A percentile compares a stretch with the other conserved stretches of the same genome.
Evolutionary conservation across 2,113 vertebrate species (phyloP).

Genomic region (Stigmatopora nigra): DNA sequence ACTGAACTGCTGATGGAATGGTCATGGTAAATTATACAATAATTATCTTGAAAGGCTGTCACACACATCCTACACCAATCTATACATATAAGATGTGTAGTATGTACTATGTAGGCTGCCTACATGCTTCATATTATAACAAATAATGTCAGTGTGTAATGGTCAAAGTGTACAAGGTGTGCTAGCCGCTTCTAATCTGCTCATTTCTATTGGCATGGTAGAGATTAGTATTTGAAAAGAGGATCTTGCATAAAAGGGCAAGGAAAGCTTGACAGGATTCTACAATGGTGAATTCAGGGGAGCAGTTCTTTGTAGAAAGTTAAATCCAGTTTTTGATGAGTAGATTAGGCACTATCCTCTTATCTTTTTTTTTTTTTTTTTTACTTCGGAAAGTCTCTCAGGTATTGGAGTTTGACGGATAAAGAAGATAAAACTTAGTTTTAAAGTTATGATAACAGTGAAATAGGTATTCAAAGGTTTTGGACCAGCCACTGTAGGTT

Average conservation of each 20-base stretch:
- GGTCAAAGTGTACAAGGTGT: constrained; percentile 20
- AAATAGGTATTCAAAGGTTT: neutral
- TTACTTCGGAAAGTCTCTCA: constrained; percentile 27
- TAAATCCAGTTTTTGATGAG: constrained; percentile 54
- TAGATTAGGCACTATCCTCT: constrained; percentile 38
- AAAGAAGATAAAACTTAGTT: constrained; percentile 2
- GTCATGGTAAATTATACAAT: constrained; percentile 37
- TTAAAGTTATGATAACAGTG: neutral
- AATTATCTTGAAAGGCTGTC: constrained; percentile 23
- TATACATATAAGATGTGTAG: constrained; percentile 26
- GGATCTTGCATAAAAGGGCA: constrained; percentile 54
- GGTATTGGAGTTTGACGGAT: constrained; percentile 10
- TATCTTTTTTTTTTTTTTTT: constrained; percentile 24
- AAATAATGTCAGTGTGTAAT: constrained; percentile 13
- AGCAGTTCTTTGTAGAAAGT: constrained; percentile 42
- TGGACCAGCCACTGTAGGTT: neutral
- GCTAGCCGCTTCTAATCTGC: constrained; percentile 56
- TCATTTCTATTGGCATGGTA: constrained; percentile 58
- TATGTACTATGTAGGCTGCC: neutral
- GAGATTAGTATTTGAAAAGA: constrained; percentile 61
- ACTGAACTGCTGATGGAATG: constrained; percentile 36
- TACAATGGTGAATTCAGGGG: constrained; percentile 46
- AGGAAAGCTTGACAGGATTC: constrained; percentile 38
- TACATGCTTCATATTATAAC: neutral
- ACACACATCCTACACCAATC: constrained; percentile 16